Evolutionary conservation across 2,113 vertebrate species (phyloP), one percentile per base, ranked within the genome.

Genomic region (Desmodus rotundus): DNA sequence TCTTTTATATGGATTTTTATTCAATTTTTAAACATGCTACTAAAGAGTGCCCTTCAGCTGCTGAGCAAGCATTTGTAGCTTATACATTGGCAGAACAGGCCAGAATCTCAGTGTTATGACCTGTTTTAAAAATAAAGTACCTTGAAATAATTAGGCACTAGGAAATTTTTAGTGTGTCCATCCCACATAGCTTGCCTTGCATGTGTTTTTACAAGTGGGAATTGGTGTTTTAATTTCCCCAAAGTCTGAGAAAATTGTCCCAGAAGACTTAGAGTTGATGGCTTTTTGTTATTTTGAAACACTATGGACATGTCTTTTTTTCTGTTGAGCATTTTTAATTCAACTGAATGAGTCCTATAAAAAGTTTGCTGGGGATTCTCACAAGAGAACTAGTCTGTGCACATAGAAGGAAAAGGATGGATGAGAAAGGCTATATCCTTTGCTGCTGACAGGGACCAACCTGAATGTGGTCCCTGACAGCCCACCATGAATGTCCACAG

Each of bases 1-100:
- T 99, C 98, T 98, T 98, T 98, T 98, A 98, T 98, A 98, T 98
- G 98, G 98, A 98, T 98, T 98, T 99, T 98, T 99, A 99, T 98
- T 98, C 98, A 98, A 97, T 98, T 98, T 98, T 98, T 98, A 98
- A 96, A 97, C 98, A 98, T 87, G 97, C 96, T 98, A 98, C 96
- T 98, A 97, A 98, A 98, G 98, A 96, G 78, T 97, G 96, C 97
- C 96, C 97, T 96, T 97, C 95, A 93, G 17, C 97, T 98, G 98
- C 98, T 96, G 87, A 96, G 95, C 98, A 99, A 99, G 98, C 98
- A 95, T 99, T 98, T 98, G 98, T 99, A 99, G 98, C 98, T 99
- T 99, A 98, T 98, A 56, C 95, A 97, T 13, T 97, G 98, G 97
- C 98, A 98, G 98, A 90, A 86, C 0, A 96, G 97, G 97, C 97